Percentiles rank a stretch among this genome's conserved stretches.
These are phyloP conservation scores for Melanotaenia pygmaea DNA, from an alignment of 2,797 vertebrate genomes.

Conservation along the genomic window DNA sequence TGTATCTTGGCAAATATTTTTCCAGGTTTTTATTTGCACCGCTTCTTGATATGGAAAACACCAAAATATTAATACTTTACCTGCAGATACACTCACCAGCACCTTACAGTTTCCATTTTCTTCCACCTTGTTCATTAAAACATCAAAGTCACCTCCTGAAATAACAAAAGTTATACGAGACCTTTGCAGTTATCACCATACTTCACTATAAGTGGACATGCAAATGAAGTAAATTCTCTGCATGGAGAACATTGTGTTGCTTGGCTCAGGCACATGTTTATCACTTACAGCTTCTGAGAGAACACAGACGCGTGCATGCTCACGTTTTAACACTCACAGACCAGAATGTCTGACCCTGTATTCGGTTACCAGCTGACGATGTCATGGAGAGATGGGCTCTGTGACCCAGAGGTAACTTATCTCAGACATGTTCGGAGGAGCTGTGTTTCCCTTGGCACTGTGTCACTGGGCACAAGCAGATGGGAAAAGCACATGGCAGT, in stretches of 20 bases:
- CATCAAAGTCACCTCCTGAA: not conserved
- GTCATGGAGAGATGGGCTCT: conserved; percentile 18
- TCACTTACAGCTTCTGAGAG: not conserved
- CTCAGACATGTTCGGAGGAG: conserved; percentile 11
- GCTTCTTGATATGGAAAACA: conserved; percentile 4
- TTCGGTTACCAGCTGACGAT: conserved; percentile 33
- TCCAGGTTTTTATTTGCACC: not conserved
- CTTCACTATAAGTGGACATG: not conserved
- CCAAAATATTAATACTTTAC: not conserved
- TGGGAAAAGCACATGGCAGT: conserved; percentile 60
- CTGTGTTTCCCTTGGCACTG: conserved; percentile 18
- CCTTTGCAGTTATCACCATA: not conserved
- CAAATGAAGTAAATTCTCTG: conserved; percentile 26
- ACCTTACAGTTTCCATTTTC: not conserved
- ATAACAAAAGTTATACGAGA: not conserved
- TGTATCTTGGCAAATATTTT: conserved; percentile 4
- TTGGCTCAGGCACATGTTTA: conserved; percentile 7
- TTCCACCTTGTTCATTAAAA: conserved; percentile 1
- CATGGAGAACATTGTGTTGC: conserved; percentile 38
- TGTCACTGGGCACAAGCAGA: conserved; percentile 60
- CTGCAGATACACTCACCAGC: not conserved
- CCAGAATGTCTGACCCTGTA: not conserved
- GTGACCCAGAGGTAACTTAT: conserved; percentile 19
- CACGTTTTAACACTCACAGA: conserved; percentile 1
- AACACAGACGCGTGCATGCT: not conserved